Conservation (phyloP, 1,140 invertebrate genomes). For the Triops cancriformis region DNA sequence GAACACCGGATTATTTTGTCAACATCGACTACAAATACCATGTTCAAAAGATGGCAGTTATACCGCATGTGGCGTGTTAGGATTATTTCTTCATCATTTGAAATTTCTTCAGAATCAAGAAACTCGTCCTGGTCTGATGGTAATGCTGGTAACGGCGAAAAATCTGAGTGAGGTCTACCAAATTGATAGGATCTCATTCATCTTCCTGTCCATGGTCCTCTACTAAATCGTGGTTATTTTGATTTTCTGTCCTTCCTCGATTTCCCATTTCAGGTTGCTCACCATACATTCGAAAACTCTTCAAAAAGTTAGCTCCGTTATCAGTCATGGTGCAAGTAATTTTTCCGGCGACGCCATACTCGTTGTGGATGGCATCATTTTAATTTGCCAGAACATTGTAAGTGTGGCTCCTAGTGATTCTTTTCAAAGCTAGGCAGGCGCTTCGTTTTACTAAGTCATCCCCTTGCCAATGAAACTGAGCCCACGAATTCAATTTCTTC, state of each 20-base stretch:
- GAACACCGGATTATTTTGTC: too few species aligned
- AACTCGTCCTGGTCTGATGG: neutral
- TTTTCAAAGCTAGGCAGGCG: neutral
- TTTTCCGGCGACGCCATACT: neutral
- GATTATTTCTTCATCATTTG: neutral
- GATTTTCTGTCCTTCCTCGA: neutral
- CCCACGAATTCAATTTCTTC: too few species aligned
- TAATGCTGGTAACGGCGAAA: neutral
- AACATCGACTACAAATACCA: too few species aligned
- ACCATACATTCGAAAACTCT: conserved; percentile 4
- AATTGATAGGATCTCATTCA: neutral
- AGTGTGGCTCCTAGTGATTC: neutral
- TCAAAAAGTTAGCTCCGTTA: neutral
- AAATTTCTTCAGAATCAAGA: neutral
- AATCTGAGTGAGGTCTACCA: neutral
- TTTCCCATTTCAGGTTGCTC: neutral
- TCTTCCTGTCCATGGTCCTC: neutral
- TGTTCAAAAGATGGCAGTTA: neutral
- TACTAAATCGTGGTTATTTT: neutral
- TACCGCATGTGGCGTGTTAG: neutral
- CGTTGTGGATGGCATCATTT: neutral
- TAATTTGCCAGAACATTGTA: conserved; percentile 14
- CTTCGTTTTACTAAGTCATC: neutral
- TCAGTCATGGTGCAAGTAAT: neutral
- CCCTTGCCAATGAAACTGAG: conserved; percentile 22